Base-by-base conservation (phyloP, 2,888 invertebrate genomes). In the Chrysina gloriosa region DNA sequence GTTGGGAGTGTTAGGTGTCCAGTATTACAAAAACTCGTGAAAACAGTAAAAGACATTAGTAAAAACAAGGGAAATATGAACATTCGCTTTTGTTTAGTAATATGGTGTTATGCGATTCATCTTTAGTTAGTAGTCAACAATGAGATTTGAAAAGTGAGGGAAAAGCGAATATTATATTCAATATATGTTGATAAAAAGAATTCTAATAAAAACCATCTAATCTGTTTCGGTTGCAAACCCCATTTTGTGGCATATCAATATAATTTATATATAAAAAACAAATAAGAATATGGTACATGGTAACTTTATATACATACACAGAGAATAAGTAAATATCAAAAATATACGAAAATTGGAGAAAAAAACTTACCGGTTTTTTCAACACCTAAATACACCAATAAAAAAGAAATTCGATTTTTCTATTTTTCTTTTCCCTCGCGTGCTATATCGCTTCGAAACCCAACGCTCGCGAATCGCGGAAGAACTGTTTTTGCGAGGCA, bases 171-270 rank as follows among this genome's bases (percentile, higher is more conserved):
- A 56, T 69, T 65, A 69, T 69, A 69, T 69, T 69, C 42, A 14
- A 27, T 25, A 58, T 42, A 58, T 7, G 50, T 25, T 65, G 23
- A 36, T 52, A 50, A 16, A 47, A 42, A 47, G 16, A 61, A 58
- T 36, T 67, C 66, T 67, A 67, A 67, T 48, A 61, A 58, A 67
- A 45, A 48, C 36, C 34, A 45, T 67, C 66, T 67, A 67, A 67
- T 65, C 58, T 67, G 21, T 73, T 75, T 75, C 76, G 65, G 75
- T 77, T 77, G 77, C 77, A 77, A 77, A 77, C 77, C 77, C 77
- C 77, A 77, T 76, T 71, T 70, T 72, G 74, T 77, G 74, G 76
- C 76, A 77, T 77, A 77, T 77, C 76, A 77, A 69, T 65, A 39
- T 47, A 27, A 34, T 9, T 45, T 61, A 39, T 42, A 61, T 9